Conservation (phyloP, 2,888 invertebrate genomes). For the Pandemis heparana region DNA sequence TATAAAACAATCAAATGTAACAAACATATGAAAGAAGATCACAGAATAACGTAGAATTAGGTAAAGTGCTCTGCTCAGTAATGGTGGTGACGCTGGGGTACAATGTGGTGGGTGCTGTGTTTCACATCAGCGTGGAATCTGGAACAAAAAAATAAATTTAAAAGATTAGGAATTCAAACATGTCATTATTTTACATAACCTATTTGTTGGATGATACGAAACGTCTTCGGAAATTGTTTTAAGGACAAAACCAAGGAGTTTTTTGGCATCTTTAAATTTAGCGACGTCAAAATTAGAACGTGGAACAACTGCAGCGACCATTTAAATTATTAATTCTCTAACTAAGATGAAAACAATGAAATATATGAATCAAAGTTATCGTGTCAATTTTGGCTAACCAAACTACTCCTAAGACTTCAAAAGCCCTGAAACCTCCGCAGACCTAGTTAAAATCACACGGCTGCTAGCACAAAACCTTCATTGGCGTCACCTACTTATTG, state of each 20-base stretch:
- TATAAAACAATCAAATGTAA: constrained; percentile 14
- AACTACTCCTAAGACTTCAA: background rate
- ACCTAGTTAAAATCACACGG: background rate
- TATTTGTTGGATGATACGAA: too few relatives aligned
- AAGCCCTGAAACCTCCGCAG: background rate
- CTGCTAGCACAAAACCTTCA: background rate
- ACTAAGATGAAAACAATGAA: background rate
- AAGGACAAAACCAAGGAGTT: too few relatives aligned
- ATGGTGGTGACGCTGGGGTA: constrained; percentile 51
- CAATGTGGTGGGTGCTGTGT: constrained; percentile 54
- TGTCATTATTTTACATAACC: too few relatives aligned
- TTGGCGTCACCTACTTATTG: background rate
- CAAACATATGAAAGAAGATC: constrained; percentile 43
- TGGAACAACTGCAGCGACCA: too few relatives aligned
- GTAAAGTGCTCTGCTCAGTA: constrained; percentile 27
- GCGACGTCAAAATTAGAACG: too few relatives aligned
- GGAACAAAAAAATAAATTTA: constrained; percentile 39
- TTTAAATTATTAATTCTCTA: background rate
- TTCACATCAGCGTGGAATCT: constrained; percentile 59
- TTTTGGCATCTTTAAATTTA: too few relatives aligned
- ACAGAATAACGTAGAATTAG: constrained; percentile 25
- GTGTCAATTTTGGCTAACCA: background rate
- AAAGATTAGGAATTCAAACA: too few relatives aligned
- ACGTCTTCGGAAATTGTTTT: too few relatives aligned
- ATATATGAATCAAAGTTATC: background rate